A percentile compares a stretch with the other conserved stretches of the same genome.
Conservation (phyloP, 2,797 vertebrate species). For the Gorsachius magnificus region DNA sequence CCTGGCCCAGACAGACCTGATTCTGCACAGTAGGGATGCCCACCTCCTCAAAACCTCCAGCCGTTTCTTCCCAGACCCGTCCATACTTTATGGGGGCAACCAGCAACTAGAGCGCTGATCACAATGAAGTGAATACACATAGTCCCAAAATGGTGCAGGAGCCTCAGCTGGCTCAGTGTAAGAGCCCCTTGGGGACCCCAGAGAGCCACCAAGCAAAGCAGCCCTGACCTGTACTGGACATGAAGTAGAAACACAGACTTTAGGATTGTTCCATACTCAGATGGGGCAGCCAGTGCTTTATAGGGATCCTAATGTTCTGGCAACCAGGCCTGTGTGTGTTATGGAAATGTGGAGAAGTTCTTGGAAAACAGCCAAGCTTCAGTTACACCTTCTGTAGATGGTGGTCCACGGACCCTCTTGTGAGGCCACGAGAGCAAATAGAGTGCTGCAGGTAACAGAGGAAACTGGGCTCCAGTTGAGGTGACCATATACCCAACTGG, state of each 20-base stretch:
- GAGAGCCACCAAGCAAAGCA: neutral
- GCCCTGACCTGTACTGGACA: neutral
- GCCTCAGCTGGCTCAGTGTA: neutral
- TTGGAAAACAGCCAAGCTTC: neutral
- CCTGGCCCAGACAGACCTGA: neutral
- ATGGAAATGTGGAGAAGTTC: neutral
- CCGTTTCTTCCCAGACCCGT: neutral
- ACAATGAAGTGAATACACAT: neutral
- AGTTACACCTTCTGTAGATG: neutral
- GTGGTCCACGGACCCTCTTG: neutral
- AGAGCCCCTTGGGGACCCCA: neutral
- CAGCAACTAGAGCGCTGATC: neutral
- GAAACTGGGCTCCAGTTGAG: neutral
- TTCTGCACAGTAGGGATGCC: neutral
- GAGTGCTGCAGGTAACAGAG: neutral
- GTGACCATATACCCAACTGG: neutral
- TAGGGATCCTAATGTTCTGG: neutral
- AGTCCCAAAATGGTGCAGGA: neutral
- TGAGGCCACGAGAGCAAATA: neutral
- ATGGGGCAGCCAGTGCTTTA: neutral
- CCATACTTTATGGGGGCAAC: neutral
- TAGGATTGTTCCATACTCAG: neutral
- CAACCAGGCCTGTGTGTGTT: neutral
- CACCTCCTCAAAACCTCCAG: neutral
- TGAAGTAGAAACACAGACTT: neutral